These are phyloP conservation scores for Heliconius hewitsoni DNA, from an alignment of 1,140 invertebrate genomes.

Conservation along the genomic window DNA sequence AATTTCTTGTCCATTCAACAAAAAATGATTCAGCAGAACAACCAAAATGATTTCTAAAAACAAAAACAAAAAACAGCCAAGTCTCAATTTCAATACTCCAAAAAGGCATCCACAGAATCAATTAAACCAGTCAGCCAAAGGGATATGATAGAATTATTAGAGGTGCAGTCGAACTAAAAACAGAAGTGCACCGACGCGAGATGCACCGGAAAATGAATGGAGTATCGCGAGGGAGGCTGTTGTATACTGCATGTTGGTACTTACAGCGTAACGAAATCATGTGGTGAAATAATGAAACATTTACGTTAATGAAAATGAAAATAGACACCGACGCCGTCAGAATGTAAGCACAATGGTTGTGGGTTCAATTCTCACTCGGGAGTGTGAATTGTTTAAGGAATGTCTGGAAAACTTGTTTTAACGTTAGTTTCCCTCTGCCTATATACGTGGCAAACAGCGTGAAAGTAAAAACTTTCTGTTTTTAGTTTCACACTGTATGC, in stretches of 20 bases:
- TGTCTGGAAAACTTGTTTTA: too few species aligned
- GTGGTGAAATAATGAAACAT: not conserved
- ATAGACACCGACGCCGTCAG: not conserved
- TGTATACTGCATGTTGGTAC: not conserved
- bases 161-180: slow-evolving; percentile 24
- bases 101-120: slow-evolving; percentile 10
- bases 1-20: not conserved
- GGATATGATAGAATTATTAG: slow-evolving; percentile 30
- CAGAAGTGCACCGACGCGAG: slow-evolving; percentile 15
- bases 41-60: not conserved
- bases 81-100: not conserved
- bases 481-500: too few species aligned
- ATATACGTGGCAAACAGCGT: too few species aligned
- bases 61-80: not conserved
- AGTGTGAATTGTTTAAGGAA: too few species aligned
- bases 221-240: slow-evolving; percentile 7
- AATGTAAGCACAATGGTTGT: not conserved
- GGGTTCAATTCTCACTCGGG: not conserved
- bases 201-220: slow-evolving; percentile 13
- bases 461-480: too few species aligned
- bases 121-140: slow-evolving; percentile 25
- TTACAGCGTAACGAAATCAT: not conserved
- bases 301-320: not conserved
- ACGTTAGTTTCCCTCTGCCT: too few species aligned
- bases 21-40: not conserved